These are phyloP conservation scores for Sylvia borin DNA, from an alignment of 2,797 vertebrate genomes.

Conservation along the genomic window DNA sequence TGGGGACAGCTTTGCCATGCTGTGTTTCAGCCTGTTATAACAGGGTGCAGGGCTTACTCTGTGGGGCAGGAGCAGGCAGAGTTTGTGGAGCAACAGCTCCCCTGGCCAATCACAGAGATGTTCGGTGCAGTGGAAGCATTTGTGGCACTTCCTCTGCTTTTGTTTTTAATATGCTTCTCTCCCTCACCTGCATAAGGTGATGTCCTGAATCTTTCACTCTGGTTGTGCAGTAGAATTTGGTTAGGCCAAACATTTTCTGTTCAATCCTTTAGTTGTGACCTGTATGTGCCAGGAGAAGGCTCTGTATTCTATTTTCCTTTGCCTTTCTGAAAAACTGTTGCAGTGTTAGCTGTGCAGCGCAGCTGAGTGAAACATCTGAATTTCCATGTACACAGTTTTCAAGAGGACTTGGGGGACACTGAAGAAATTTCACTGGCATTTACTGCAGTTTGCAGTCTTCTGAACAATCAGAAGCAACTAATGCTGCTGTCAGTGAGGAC, in stretches of 20 bases:
- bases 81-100: neutral
- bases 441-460: neutral
- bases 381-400: neutral
- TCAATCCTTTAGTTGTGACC: neutral
- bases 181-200: too few relatives aligned
- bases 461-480: rapidly evolving
- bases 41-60: neutral
- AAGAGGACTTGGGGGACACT: neutral
- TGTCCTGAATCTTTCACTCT: neutral
- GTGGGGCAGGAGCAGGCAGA: neutral
- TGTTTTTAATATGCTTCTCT: neutral
- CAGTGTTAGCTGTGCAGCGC: neutral
- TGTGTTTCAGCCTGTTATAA: neutral
- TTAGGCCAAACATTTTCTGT: neutral
- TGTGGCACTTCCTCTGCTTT: constrained; percentile 1
- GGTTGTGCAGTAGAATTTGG: neutral
- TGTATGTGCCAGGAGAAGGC: neutral
- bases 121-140: neutral
- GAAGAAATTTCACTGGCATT: neutral
- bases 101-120: neutral
- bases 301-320: neutral
- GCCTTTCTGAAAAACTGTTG: neutral
- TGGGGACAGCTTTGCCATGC: neutral
- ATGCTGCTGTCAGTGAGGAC: neutral
- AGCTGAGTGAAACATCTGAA: neutral